phyloP scores from a whole-genome alignment of 2,113 vertebrate genomes.

The Clinocottus analis region DNA sequence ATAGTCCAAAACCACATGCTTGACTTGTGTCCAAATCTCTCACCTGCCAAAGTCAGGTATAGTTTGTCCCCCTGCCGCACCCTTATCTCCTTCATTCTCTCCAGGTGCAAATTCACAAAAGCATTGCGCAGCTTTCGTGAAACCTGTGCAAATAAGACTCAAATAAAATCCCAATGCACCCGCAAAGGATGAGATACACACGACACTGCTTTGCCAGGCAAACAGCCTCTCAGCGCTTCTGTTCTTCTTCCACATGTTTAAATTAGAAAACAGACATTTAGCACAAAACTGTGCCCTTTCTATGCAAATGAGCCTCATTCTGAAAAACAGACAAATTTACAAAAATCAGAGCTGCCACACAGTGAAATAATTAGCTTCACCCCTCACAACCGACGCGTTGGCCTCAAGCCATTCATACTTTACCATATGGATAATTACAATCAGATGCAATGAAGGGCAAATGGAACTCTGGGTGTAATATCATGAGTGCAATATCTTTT shows the following conservation, averaged over 20 bases:
- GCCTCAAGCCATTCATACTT: not conserved
- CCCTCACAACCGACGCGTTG: too few relatives aligned
- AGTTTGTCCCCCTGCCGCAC: not conserved
- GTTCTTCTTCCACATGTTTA: not conserved
- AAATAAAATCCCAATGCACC: not conserved
- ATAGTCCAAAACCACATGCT: constrained; percentile 55
- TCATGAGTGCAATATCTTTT: not conserved
- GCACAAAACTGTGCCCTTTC: not conserved
- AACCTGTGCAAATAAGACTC: not conserved
- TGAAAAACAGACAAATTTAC: too few relatives aligned
- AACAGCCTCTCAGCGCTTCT: not conserved
- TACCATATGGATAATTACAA: not conserved
- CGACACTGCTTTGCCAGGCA: not conserved
- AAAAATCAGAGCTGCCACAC: too few relatives aligned
- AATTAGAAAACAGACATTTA: not conserved
- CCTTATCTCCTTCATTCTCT: not conserved
- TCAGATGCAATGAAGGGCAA: not conserved
- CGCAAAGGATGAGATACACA: not conserved
- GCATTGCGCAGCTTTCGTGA: not conserved
- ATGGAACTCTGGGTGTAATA: not conserved
- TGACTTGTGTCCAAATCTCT: constrained; percentile 45
- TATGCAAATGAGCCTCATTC: not conserved
- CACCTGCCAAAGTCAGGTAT: constrained; percentile 25
- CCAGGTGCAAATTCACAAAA: not conserved
- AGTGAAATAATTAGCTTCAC: too few relatives aligned